Evolutionary conservation across 92 coral and sea anemone species (phyloP).

Genomic region (Paramuricea clavata): DNA sequence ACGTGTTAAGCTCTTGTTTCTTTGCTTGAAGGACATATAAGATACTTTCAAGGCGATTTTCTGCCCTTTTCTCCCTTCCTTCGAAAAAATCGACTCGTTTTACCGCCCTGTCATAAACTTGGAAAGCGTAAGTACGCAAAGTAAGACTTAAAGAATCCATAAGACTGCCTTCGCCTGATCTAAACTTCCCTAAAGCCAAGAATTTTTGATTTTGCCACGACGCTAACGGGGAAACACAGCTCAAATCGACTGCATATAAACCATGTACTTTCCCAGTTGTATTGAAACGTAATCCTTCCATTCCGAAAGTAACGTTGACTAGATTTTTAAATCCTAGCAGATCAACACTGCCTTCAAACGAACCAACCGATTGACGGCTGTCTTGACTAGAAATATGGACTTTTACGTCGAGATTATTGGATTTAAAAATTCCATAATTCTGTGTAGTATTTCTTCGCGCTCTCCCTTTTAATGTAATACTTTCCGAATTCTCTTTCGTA

Average conservation of each 20-base stretch:
- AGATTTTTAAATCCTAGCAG: constrained; percentile 5
- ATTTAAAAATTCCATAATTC: neutral
- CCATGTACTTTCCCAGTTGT: constrained; percentile 33
- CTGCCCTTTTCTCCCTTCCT: neutral
- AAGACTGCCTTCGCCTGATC: neutral
- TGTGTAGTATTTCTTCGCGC: neutral
- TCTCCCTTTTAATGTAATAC: neutral
- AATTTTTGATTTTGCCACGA: constrained; percentile 18
- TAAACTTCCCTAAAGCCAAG: constrained; percentile 5
- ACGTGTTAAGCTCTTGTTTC: neutral
- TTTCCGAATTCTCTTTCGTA: neutral
- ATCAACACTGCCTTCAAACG: constrained; percentile 22
- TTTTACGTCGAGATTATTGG: neutral
- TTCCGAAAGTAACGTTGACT: constrained; percentile 15
- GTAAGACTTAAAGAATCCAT: neutral
- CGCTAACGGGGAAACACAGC: constrained; percentile 6
- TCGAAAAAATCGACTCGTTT: neutral
- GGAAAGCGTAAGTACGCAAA: neutral
- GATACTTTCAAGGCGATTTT: constrained; percentile 7
- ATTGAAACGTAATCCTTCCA: constrained; percentile 15
- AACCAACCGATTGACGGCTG: constrained; percentile 1
- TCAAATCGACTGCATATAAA: constrained; percentile 1
- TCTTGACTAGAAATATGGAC: neutral
- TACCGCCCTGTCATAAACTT: constrained; percentile 2
- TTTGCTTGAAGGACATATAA: neutral